phyloP scores from a whole-genome alignment of 2,888 invertebrate species.

The Spilarctia lutea region DNA sequence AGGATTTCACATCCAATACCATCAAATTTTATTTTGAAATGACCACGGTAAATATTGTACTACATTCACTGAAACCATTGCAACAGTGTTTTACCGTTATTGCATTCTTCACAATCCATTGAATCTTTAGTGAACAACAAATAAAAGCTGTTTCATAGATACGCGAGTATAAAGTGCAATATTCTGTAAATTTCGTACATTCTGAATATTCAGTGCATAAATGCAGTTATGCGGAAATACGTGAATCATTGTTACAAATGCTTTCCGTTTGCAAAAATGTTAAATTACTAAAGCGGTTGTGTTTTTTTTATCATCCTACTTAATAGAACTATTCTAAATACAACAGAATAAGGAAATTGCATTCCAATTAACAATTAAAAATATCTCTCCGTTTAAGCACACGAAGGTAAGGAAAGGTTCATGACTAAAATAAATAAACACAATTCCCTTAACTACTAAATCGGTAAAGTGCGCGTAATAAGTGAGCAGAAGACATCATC shows the following conservation, averaged over 20 bases:
- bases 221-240: slow-evolving; percentile 46
- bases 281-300: slow-evolving; percentile 10
- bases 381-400: not conserved
- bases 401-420: not conserved
- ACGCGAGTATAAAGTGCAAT: slow-evolving; percentile 63
- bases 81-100: slow-evolving; percentile 65
- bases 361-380: not conserved
- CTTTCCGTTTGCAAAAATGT: slow-evolving; percentile 33
- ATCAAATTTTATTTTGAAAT: slow-evolving; percentile 53
- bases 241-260: slow-evolving; percentile 41
- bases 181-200: slow-evolving; percentile 56
- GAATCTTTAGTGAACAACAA: slow-evolving; percentile 71
- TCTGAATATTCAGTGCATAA: slow-evolving; percentile 53
- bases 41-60: slow-evolving; percentile 56
- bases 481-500: slow-evolving; percentile 46
- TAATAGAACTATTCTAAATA: not conserved
- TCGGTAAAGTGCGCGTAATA: slow-evolving; percentile 42
- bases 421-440: not conserved
- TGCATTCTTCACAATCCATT: slow-evolving; percentile 77
- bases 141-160: slow-evolving; percentile 64
- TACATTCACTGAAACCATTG: slow-evolving; percentile 58
- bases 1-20: slow-evolving; percentile 30
- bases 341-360: not conserved
- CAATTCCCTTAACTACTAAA: slow-evolving; percentile 30
- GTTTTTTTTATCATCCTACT: not conserved